These are phyloP conservation scores for Poeciliopsis prolifica DNA, from an alignment of 2,113 vertebrate species.

Conservation along the genomic window DNA sequence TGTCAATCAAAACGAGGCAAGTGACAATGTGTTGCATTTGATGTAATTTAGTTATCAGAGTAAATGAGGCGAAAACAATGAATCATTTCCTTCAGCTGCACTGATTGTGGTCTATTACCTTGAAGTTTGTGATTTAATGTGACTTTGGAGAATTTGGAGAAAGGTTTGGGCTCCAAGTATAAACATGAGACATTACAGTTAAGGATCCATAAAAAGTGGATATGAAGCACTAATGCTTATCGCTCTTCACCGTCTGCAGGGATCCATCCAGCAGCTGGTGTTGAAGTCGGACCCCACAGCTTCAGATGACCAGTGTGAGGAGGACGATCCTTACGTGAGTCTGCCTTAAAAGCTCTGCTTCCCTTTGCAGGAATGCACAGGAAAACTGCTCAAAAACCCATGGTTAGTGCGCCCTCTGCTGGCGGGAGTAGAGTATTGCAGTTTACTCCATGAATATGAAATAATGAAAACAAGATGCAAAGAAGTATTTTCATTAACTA, in stretches of 20 bases:
- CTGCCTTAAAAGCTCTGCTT: background rate
- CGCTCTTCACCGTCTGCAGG: slow-evolving; percentile 74
- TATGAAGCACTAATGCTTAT: background rate
- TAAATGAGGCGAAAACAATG: no score
- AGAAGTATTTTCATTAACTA: no score
- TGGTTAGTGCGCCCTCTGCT: slow-evolving; percentile 56
- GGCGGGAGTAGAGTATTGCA: slow-evolving; percentile 28
- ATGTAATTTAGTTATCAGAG: no score
- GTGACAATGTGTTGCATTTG: no score
- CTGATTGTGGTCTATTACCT: no score
- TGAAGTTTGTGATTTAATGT: no score
- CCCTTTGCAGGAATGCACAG: no score
- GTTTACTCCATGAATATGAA: background rate
- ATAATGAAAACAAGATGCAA: no score
- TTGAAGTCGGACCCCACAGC: slow-evolving; percentile 84
- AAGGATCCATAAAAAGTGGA: slow-evolving; percentile 17
- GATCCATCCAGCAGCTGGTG: slow-evolving; percentile 91
- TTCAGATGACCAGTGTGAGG: slow-evolving; percentile 89
- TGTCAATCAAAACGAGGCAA: no score
- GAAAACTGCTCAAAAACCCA: background rate
- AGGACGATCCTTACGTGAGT: slow-evolving; percentile 92
- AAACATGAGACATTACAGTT: background rate
- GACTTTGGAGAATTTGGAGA: no score
- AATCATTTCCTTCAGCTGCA: no score
- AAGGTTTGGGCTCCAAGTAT: no score